Evolutionary conservation across 2,113 vertebrate genomes (phyloP).

Genomic region (Struthio camelus): DNA sequence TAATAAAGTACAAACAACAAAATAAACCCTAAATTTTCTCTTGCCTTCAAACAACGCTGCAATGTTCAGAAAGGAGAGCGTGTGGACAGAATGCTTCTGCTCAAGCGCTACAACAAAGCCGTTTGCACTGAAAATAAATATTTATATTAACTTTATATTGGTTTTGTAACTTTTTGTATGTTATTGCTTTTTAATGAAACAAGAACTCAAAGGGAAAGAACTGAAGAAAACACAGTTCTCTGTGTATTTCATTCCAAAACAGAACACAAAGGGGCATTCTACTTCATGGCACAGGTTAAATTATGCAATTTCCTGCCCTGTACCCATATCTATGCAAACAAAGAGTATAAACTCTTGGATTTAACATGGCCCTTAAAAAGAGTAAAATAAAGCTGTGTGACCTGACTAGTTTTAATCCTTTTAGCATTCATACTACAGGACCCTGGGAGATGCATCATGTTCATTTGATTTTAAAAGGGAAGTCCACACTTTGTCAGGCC

Average conservation of each 20-base stretch:
- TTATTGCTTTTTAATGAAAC: background rate
- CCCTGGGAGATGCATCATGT: constrained; percentile 34
- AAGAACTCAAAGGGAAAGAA: background rate
- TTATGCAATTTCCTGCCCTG: constrained; percentile 32
- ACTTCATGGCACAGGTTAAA: background rate
- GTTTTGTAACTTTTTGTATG: background rate
- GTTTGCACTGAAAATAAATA: background rate
- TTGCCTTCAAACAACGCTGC: background rate
- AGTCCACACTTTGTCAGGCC: constrained; percentile 31
- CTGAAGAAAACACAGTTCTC: background rate
- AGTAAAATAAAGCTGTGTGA: constrained; percentile 29
- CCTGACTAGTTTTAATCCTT: constrained; percentile 58
- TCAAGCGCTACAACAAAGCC: background rate
- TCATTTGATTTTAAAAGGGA: constrained; percentile 63
- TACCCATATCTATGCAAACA: constrained; percentile 24
- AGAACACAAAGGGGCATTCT: constrained; percentile 6
- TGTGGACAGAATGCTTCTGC: background rate
- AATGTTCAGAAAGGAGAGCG: background rate
- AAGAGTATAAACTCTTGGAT: background rate
- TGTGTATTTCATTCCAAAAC: background rate
- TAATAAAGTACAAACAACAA: background rate
- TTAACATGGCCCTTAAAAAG: constrained; percentile 20
- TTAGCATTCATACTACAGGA: constrained; percentile 65
- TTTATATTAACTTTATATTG: background rate
- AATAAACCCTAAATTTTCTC: background rate